Conservation (phyloP, 2,888 invertebrate species). For the Heliconius cydno region DNA sequence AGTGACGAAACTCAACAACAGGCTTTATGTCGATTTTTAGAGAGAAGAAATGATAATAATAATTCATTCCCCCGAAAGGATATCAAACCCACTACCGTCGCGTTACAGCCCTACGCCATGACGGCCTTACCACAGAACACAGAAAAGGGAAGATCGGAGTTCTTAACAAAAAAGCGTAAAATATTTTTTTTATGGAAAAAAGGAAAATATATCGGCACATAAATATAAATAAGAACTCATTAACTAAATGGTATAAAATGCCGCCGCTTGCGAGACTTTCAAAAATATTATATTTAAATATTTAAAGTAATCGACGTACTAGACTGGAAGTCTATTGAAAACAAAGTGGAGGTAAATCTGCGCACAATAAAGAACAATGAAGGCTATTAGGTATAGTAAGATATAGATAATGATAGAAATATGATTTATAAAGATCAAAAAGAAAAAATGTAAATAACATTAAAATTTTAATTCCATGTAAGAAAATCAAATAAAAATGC, state of each 20-base stretch:
- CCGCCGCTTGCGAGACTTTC: background rate
- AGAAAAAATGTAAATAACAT: background rate
- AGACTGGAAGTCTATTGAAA: slow-evolving; percentile 31
- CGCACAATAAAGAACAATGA: slow-evolving; percentile 62
- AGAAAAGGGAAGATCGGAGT: too few relatives aligned
- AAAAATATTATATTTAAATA: slow-evolving; percentile 13
- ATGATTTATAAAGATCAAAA: background rate
- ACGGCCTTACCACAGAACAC: too few relatives aligned
- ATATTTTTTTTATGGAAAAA: background rate
- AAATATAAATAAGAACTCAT: background rate
- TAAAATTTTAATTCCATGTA: too few relatives aligned
- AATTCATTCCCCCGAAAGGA: too few relatives aligned
- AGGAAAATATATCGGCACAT: background rate
- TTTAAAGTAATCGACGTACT: slow-evolving; percentile 24
- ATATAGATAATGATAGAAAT: slow-evolving; percentile 27
- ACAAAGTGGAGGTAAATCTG: slow-evolving; percentile 25
- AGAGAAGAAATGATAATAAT: too few relatives aligned
- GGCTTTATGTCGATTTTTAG: too few relatives aligned
- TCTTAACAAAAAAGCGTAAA: background rate
- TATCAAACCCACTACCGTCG: too few relatives aligned
- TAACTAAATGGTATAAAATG: slow-evolving; percentile 7
- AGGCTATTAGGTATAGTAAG: slow-evolving; percentile 67
- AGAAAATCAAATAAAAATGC: too few relatives aligned
- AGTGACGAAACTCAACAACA: too few relatives aligned
- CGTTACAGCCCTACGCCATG: too few relatives aligned